phyloP scores from a whole-genome alignment of 1,140 invertebrate species.

The Macrobrachium nipponense region DNA sequence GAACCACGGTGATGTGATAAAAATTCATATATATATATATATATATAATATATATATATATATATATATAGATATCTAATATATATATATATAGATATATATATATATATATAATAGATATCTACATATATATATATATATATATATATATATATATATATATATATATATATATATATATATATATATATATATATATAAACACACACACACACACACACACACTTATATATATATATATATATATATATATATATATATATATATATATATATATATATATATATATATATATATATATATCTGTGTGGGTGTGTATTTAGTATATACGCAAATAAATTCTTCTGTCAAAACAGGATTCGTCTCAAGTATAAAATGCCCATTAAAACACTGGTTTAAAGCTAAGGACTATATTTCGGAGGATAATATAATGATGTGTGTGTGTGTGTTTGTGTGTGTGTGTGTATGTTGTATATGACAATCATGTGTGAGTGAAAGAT shows the following conservation, averaged over 20 bases:
- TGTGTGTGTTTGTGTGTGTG: neutral
- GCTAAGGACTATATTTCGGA: no score
- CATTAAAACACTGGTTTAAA: no score
- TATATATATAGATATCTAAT: no score
- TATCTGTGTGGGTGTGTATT: neutral
- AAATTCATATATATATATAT: no score
- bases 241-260: neutral
- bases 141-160: slow-evolving; percentile 5
- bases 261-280: neutral
- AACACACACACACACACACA: neutral
- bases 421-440: no score
- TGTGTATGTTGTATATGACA: slow-evolving; percentile 8
- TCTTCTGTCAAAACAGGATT: no score
- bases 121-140: neutral
- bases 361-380: no score
- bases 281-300: neutral
- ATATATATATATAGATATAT: no score
- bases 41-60: no score
- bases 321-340: no score
- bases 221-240: neutral
- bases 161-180: neutral
- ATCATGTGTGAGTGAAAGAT: neutral
- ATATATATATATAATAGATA: no score
- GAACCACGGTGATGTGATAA: no score
- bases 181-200: slow-evolving; percentile 1